Conservation (phyloP, 2,113 vertebrate genomes). For the Lagopus muta region DNA sequence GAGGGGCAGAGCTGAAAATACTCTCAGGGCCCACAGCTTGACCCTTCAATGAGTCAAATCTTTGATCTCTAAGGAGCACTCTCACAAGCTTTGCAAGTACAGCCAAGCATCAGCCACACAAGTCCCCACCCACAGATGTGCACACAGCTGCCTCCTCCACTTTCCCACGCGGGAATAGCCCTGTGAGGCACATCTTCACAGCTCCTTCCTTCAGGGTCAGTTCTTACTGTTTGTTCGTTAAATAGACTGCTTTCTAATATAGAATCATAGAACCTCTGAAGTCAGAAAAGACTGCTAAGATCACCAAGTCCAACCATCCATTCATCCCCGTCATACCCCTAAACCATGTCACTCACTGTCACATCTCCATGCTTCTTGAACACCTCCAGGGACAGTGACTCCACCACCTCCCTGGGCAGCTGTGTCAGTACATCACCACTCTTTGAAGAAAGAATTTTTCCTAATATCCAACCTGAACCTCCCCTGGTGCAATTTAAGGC, state of each 20-base stretch:
- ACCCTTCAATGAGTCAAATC: conserved; percentile 18
- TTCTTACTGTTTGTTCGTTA: background rate
- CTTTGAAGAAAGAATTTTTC: too few species aligned
- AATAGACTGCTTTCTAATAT: background rate
- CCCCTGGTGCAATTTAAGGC: too few species aligned
- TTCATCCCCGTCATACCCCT: too few species aligned
- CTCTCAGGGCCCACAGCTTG: conserved; percentile 29
- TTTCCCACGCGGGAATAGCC: background rate
- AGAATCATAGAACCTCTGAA: too few species aligned
- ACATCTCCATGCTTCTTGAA: too few species aligned
- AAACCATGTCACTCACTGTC: too few species aligned
- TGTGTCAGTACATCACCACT: too few species aligned
- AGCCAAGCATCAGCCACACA: background rate
- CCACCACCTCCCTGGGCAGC: too few species aligned
- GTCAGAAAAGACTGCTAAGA: too few species aligned
- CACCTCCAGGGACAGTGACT: too few species aligned
- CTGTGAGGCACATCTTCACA: background rate
- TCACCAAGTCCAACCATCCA: too few species aligned
- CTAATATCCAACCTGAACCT: too few species aligned
- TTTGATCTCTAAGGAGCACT: conserved; percentile 45
- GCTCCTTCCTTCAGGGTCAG: background rate
- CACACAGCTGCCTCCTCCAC: background rate
- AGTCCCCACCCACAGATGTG: background rate
- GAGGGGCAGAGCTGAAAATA: conserved; percentile 9
- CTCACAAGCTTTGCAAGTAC: background rate